Evolutionary conservation across 2,113 vertebrate genomes (phyloP).

Genomic region (Chunga burmeisteri): DNA sequence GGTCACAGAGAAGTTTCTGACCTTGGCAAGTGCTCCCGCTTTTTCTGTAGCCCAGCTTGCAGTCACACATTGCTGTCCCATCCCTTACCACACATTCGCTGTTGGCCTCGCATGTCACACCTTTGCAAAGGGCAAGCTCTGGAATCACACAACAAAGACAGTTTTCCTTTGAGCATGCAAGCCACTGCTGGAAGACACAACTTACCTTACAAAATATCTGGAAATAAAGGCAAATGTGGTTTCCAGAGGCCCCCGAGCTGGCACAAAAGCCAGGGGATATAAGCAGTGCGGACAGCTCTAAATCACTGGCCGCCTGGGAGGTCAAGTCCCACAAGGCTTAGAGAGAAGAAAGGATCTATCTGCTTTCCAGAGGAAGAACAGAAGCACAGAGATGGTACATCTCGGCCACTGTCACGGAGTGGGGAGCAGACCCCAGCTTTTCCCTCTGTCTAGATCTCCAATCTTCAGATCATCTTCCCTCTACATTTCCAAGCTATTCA

Average conservation of each 20-base stretch:
- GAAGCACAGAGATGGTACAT: not conserved
- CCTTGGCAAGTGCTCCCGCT: constrained; percentile 57
- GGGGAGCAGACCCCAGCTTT: not conserved
- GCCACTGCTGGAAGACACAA: not conserved
- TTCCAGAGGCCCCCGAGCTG: not conserved
- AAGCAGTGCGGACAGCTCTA: not conserved
- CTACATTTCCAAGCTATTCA: not conserved
- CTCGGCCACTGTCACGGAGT: not conserved
- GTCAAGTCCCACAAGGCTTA: not conserved
- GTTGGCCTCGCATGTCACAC: constrained; percentile 69
- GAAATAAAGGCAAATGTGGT: not conserved
- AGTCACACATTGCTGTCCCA: constrained; percentile 71
- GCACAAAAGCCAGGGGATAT: not conserved
- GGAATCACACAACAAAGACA: constrained; percentile 25
- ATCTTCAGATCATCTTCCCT: not conserved
- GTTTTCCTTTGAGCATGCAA: not conserved
- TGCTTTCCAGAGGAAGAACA: not conserved
- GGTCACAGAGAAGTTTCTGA: constrained; percentile 10
- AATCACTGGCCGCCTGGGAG: not conserved
- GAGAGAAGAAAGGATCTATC: not conserved
- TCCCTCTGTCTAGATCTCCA: not conserved
- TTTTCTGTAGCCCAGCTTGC: constrained; percentile 80
- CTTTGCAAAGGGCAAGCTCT: constrained; percentile 80
- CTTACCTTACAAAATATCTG: not conserved
- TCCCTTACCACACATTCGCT: constrained; percentile 78